phyloP scores from a whole-genome alignment of 2,797 vertebrate genomes.

The Melanotaenia nigrans region DNA sequence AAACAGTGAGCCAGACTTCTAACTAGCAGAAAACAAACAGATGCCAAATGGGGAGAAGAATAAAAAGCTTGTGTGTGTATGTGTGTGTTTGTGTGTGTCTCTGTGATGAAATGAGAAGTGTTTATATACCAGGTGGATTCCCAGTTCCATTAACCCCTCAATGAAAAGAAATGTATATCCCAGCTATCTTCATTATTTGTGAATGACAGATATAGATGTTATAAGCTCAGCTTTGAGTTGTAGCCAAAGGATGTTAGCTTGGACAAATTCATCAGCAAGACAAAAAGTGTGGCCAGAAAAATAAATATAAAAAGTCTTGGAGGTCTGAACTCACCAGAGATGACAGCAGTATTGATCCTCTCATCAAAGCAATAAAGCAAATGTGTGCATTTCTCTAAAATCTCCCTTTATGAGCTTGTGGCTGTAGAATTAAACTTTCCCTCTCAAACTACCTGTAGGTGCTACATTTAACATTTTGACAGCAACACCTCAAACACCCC shows the following conservation, averaged over 20 bases:
- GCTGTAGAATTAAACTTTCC: slow-evolving; percentile 6
- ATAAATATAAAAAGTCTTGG: not conserved
- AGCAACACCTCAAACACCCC: slow-evolving; percentile 1
- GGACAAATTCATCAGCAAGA: slow-evolving; percentile 9
- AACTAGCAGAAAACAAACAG: slow-evolving; percentile 53
- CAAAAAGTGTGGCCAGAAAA: not conserved
- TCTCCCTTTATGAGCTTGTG: not conserved
- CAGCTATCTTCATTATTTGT: not conserved
- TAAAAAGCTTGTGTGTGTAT: slow-evolving; percentile 10
- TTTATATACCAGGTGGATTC: slow-evolving; percentile 45
- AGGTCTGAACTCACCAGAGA: not conserved
- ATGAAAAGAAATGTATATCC: not conserved
- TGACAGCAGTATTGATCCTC: slow-evolving; percentile 12
- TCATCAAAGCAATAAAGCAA: not conserved
- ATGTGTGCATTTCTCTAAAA: not conserved
- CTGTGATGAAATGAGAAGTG: slow-evolving; percentile 22
- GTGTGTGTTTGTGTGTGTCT: not conserved
- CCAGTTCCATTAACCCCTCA: not conserved
- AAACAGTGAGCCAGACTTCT: slow-evolving; percentile 21
- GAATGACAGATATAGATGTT: not conserved
- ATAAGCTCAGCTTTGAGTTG: not conserved
- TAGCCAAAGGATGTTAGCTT: not conserved
- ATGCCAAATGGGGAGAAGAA: slow-evolving; percentile 47
- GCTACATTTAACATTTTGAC: slow-evolving; percentile 28
- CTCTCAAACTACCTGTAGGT: slow-evolving; percentile 13